Base-by-base conservation (phyloP, 1,140 invertebrate genomes). In the Neodiprion pinetum region DNA sequence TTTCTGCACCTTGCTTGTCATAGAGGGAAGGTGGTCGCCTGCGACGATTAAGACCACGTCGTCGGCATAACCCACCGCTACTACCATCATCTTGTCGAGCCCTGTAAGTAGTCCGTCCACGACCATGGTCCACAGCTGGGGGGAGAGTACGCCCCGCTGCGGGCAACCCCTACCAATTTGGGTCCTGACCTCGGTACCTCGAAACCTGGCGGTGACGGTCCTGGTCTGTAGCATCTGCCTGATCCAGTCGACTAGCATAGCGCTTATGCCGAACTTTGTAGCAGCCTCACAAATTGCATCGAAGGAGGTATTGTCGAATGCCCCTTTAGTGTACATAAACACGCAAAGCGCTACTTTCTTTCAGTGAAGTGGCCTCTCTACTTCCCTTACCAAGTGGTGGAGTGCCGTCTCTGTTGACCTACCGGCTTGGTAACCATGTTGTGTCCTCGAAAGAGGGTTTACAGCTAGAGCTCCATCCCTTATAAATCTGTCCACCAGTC, bases 241-340 rank as follows among this genome's bases (percentile, higher is more conserved):
- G n/a, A 72, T 72, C 72, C 72, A 72, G 14, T 72, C 21, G 53
- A 72, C 67, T n/a, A 66, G n/a, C 0, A 53, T 66, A 9, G 61
- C 50, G 67, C 61, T 66, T 12, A 72, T n/a, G 12, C 61, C 1
- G 61, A 73, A 73, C 48, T n/a, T 48, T 8, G 61, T 48, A 9
- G 61, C 72, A 17, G 61, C 72, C 10, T 14, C 72, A 47, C 53
- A 73, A 8, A 66, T 73, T 4, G 65, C 72, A n/a, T 67, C 21
- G 72, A 28, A 73, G 14, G 72, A 67, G 72, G 72, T 73, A 21
- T 73, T 73, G 61, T 73, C 72, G 47, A 73, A 66, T 53, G 72
- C 72, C 61, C 72, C 72, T 73, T 73, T 10, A 0, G 66, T 28
- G 48, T 73, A 53, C n/a, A 67, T 61, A 9, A 73, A 73, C 9